A percentile compares a stretch with the other conserved stretches of the same genome.
phyloP scores from a whole-genome alignment of 2,888 invertebrate genomes.

The Hyalella azteca region DNA sequence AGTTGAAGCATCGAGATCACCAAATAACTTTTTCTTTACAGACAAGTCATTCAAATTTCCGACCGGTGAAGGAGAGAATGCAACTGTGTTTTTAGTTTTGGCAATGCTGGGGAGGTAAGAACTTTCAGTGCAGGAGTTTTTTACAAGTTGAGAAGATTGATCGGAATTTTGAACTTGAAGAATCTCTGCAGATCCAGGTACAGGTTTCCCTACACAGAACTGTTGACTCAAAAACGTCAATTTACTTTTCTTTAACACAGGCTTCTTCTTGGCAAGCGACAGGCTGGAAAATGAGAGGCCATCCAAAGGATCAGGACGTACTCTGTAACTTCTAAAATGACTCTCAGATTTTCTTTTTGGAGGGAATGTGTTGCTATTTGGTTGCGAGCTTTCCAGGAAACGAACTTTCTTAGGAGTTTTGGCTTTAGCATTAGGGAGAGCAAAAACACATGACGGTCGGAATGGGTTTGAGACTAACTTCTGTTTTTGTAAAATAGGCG shows the following conservation, averaged over 20 bases:
- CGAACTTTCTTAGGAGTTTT: slow-evolving; percentile 35
- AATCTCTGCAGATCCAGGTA: neutral
- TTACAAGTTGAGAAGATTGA: too few relatives aligned
- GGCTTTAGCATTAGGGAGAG: slow-evolving; percentile 8
- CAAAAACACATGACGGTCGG: slow-evolving; percentile 11
- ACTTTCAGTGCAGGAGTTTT: too few relatives aligned
- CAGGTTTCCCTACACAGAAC: slow-evolving; percentile 40
- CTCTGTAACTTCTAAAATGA: neutral
- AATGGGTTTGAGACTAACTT: slow-evolving; percentile 15
- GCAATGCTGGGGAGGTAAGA: too few relatives aligned
- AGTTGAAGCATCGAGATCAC: neutral
- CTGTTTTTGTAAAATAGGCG: neutral
- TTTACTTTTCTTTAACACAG: slow-evolving; percentile 46
- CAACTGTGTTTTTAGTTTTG: too few relatives aligned
- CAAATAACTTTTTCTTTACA: neutral
- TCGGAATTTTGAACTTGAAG: too few relatives aligned
- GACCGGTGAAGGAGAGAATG: neutral
- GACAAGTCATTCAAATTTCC: neutral
- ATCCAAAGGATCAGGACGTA: neutral
- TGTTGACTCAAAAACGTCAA: slow-evolving; percentile 44
- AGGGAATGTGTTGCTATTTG: neutral
- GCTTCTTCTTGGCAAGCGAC: slow-evolving; percentile 51
- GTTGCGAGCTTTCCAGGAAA: neutral
- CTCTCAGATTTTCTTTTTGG: neutral
- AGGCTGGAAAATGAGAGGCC: slow-evolving; percentile 38